Conservation (phyloP, 2,113 vertebrate species). For the Engystomops pustulosus region DNA sequence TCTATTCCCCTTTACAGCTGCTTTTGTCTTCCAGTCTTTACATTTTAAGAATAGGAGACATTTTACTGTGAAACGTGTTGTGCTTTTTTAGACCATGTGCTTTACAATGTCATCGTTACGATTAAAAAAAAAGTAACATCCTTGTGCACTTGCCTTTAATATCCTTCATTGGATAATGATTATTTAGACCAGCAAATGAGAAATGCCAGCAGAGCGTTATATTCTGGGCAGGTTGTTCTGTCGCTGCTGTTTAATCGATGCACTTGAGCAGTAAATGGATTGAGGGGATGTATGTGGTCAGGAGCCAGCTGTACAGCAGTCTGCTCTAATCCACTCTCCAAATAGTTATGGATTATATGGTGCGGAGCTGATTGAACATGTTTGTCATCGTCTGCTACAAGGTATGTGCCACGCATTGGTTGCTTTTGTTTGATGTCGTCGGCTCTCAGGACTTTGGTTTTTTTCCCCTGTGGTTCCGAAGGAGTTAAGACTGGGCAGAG, state of each 20-base stretch:
- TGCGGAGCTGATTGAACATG: conserved; percentile 29
- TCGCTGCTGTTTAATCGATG: conserved; percentile 11
- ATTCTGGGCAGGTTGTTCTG: conserved; percentile 14
- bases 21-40: too few relatives aligned
- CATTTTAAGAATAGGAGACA: too few relatives aligned
- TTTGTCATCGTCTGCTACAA: conserved; percentile 30
- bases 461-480: background rate
- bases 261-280: conserved; percentile 14
- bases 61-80: too few relatives aligned
- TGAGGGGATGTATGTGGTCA: conserved; percentile 23
- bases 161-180: background rate
- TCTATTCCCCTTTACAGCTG: too few relatives aligned
- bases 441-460: background rate
- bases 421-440: background rate
- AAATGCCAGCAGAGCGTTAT: conserved; percentile 14
- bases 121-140: too few relatives aligned
- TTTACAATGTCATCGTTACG: too few relatives aligned
- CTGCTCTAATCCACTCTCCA: conserved; percentile 39
- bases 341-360: conserved; percentile 44
- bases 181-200: conserved; percentile 10
- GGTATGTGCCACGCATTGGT: background rate
- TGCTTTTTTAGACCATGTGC: too few relatives aligned
- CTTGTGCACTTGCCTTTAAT: background rate
- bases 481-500: conserved; percentile 25
- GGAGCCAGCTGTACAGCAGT: conserved; percentile 34